Base-by-base conservation (phyloP, 1,140 invertebrate species). In the Drosophila leontia region DNA sequence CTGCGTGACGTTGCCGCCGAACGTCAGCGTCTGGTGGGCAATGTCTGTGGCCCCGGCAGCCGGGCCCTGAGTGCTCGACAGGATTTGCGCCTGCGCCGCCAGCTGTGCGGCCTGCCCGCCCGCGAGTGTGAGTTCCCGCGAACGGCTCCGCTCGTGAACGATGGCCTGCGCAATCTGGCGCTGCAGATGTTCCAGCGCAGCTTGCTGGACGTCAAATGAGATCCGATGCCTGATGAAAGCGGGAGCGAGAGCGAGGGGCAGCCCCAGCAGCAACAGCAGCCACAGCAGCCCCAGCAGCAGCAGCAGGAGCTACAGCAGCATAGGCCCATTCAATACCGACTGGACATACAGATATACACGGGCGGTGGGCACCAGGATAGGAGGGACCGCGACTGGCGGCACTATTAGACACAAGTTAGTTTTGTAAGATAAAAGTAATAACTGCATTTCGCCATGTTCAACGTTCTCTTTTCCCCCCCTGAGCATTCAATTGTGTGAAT, bases 41-140 rank as follows among this genome's bases (percentile, higher is more conserved):
- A 91, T 84, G 93, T 94, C 3, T 92, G 92, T 32, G 94, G 94
- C 13, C 93, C 92, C 1, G 93, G 93, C 64, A 93, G 93, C 17
- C 93, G 95, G 3, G 95, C 95, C 0, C 78, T 96, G 7, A 95
- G 95, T 57, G 95, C 95, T 8, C 93, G 95, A 29, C 93, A 95
- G 17, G 96, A 96, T 91, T 83, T 96, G 45, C 94, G 94, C 3
- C 92, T 96, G 41, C 93, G 95, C 6, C 92, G 95, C 37, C 94
- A 95, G 82, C 91, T 96, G 29, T 95, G 95, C 77, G 94, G 95
- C 61, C 91, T 96, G 75, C 95, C 95, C 0, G 92, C 94, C 2
- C 94, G 94, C 2, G 95, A 95, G 32, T 84, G 78, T 45, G 88
- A 91, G 2, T 78, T 91, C 6, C 70, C 82, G 3, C 80, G 80